Conservation (phyloP, 2,797 vertebrate genomes). For the Synanceia verrucosa region DNA sequence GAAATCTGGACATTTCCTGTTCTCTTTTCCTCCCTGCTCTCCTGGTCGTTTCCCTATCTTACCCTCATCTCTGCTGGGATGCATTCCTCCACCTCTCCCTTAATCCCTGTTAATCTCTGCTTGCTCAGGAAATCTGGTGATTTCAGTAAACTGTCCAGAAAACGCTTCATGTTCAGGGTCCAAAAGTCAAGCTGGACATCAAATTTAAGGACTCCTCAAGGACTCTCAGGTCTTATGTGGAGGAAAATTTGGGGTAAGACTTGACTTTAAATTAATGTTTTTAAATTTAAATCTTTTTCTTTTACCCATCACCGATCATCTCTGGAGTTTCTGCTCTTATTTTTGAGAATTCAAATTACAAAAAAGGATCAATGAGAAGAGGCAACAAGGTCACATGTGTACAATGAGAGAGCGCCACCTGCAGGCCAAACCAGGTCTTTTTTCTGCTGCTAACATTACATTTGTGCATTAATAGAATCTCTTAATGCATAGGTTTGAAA, state of each 20-base stretch:
- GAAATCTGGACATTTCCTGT: conserved; percentile 85
- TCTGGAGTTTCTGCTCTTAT: neutral
- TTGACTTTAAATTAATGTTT: too few relatives aligned
- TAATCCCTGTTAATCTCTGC: neutral
- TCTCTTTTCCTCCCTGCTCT: conserved; percentile 67
- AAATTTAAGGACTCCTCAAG: neutral
- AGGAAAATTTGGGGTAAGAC: neutral
- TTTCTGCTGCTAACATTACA: neutral
- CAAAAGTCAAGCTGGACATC: accelerated
- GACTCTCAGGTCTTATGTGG: neutral
- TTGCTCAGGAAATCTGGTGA: neutral
- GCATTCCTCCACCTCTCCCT: neutral
- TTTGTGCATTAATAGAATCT: neutral
- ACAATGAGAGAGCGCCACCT: conserved; percentile 44
- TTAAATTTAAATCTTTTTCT: too few relatives aligned
- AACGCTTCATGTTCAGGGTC: neutral
- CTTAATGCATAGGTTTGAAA: too few relatives aligned
- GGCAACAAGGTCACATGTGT: neutral
- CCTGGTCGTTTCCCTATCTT: conserved; percentile 41
- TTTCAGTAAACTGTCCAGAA: neutral
- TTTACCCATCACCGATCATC: neutral
- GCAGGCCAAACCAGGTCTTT: conserved; percentile 10
- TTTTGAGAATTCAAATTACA: neutral
- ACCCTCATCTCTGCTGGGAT: conserved; percentile 22
- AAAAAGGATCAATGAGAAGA: neutral